Evolutionary conservation across 1,140 invertebrate species (phyloP).

Genomic region (Lethocerus indicus): DNA sequence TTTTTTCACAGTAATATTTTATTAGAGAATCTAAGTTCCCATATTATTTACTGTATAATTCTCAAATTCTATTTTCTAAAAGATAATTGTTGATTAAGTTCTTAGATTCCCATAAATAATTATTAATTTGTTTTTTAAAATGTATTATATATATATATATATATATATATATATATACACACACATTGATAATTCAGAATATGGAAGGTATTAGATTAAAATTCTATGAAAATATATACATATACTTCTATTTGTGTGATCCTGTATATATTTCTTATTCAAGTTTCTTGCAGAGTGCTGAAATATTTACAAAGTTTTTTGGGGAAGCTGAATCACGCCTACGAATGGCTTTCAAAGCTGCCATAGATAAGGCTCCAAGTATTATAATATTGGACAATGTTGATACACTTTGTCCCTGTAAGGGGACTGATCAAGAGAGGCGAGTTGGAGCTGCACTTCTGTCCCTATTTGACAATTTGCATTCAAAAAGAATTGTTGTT

Average conservation of each 20-base stretch:
- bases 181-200: not conserved
- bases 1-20: not conserved
- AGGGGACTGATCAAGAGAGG: conserved; percentile 52
- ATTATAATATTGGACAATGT: conserved; percentile 66
- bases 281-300: conserved; percentile 27
- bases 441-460: conserved; percentile 53
- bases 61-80: not conserved
- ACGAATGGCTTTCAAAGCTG: conserved; percentile 45
- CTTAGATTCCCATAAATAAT: not conserved
- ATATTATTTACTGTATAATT: not conserved
- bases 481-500: conserved; percentile 36
- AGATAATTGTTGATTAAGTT: no score
- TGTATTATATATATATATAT: not conserved
- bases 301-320: conserved; percentile 51
- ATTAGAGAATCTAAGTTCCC: not conserved
- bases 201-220: not conserved
- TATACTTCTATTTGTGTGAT: not conserved
- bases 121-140: not conserved
- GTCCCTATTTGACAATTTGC: conserved; percentile 30
- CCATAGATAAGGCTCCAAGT: conserved; percentile 41
- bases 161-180: not conserved
- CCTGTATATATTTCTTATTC: no score
- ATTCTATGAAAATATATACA: not conserved
- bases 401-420: conserved; percentile 50
- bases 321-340: conserved; percentile 56